Conservation (phyloP, 2,888 invertebrate genomes). For the Monopis laevigella region DNA sequence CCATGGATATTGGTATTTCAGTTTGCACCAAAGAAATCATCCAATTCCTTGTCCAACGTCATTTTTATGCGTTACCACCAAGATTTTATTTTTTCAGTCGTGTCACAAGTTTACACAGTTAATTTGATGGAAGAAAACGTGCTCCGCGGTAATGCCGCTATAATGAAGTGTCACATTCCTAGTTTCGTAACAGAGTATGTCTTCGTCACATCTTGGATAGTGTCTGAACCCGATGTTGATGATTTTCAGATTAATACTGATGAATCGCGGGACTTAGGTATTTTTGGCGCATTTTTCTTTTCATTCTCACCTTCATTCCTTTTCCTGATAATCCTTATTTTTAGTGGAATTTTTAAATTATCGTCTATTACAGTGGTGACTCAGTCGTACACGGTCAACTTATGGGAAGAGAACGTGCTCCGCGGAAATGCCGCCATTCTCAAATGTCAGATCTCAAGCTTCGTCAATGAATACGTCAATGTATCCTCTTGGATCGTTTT, state of each 20-base stretch:
- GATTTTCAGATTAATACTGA: constrained; percentile 20
- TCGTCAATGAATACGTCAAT: constrained; percentile 80
- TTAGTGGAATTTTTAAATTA: neutral
- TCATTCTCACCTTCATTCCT: neutral
- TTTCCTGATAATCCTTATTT: neutral
- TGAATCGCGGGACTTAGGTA: constrained; percentile 14
- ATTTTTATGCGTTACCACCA: neutral
- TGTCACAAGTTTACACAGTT: constrained; percentile 86
- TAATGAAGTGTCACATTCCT: constrained; percentile 92
- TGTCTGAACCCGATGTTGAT: constrained; percentile 63
- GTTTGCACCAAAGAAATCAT: neutral
- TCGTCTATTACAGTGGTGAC: constrained; percentile 74
- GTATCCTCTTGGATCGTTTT: constrained; percentile 75
- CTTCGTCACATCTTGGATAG: constrained; percentile 85
- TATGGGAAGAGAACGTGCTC: constrained; percentile 81
- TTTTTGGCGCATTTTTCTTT: too few relatives aligned
- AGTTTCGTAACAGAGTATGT: constrained; percentile 94
- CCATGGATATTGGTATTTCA: constrained; percentile 5
- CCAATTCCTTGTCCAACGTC: neutral
- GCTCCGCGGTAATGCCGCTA: constrained; percentile 87
- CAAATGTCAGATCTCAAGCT: constrained; percentile 82
- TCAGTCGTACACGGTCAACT: constrained; percentile 81
- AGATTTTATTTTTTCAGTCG: constrained; percentile 72
- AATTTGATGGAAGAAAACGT: constrained; percentile 95
- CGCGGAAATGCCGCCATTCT: constrained; percentile 81